phyloP scores from a whole-genome alignment of 2,888 invertebrate genomes.

The Eupithecia inturbata region DNA sequence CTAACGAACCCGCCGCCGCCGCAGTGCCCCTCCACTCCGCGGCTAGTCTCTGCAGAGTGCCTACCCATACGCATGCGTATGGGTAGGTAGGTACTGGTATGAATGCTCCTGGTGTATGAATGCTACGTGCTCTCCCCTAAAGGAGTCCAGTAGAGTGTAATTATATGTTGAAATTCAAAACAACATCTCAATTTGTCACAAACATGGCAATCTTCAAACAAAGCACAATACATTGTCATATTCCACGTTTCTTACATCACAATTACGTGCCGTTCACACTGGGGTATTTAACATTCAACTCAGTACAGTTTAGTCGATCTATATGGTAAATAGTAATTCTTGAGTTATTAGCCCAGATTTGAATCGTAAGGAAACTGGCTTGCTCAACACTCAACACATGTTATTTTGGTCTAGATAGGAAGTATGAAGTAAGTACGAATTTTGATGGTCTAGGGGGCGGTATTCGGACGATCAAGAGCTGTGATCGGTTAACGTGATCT shows the following conservation, averaged over 20 bases:
- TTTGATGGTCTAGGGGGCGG: neutral
- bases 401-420: neutral
- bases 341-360: conserved; percentile 28
- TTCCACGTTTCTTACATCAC: conserved; percentile 16
- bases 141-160: neutral
- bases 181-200: neutral
- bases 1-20: too few relatives aligned
- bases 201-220: neutral
- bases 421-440: neutral
- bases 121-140: too few relatives aligned
- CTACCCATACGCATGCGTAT: too few relatives aligned
- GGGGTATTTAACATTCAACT: conserved; percentile 20
- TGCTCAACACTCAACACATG: conserved; percentile 10
- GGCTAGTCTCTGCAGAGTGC: too few relatives aligned
- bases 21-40: too few relatives aligned
- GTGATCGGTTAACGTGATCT: too few relatives aligned
- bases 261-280: conserved; percentile 30
- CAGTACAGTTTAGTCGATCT: conserved; percentile 23
- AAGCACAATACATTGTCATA: conserved; percentile 1
- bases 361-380: conserved; percentile 13
- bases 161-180: neutral
- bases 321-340: conserved; percentile 23
- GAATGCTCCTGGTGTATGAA: too few relatives aligned
- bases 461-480: too few relatives aligned
- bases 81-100: too few relatives aligned